Evolutionary conservation across 2,797 vertebrate species (phyloP).

Genomic region (Cygnus olor): DNA sequence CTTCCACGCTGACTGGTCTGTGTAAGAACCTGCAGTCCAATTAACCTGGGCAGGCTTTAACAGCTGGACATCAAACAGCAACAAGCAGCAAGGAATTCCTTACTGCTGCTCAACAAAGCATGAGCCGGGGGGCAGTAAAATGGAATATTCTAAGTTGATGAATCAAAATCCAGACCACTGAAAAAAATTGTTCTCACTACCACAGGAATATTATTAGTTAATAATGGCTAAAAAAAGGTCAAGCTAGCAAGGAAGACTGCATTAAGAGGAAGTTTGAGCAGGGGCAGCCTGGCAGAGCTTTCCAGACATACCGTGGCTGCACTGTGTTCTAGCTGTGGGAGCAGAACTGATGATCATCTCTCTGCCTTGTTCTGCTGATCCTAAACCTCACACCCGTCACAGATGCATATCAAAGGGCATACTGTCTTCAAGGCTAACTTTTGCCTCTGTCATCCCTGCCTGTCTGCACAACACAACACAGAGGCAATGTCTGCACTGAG

Average conservation of each 20-base stretch:
- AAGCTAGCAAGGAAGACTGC: not conserved
- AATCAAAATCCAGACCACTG: not conserved
- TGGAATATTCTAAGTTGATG: not conserved
- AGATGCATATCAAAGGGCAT: not conserved
- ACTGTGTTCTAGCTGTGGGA: not conserved
- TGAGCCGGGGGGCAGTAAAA: not conserved
- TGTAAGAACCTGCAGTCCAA: not conserved
- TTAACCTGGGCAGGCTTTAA: not conserved
- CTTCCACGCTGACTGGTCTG: not conserved
- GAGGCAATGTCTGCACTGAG: not conserved
- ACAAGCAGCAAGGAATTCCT: not conserved
- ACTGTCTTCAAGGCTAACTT: not conserved
- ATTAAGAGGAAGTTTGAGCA: not conserved
- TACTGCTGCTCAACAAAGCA: not conserved
- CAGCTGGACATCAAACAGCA: not conserved
- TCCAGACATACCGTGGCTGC: accelerated
- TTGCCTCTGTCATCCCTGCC: not conserved
- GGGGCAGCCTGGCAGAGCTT: not conserved
- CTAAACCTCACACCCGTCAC: not conserved
- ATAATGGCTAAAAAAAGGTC: not conserved
- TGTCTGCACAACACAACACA: not conserved
- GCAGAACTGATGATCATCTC: not conserved
- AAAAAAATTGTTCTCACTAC: not conserved
- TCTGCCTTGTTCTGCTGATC: not conserved
- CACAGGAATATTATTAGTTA: not conserved